A percentile compares a stretch with the other conserved stretches of the same genome.
Conservation (phyloP, 2,113 vertebrate species). For the Bolborhynchus lineola region DNA sequence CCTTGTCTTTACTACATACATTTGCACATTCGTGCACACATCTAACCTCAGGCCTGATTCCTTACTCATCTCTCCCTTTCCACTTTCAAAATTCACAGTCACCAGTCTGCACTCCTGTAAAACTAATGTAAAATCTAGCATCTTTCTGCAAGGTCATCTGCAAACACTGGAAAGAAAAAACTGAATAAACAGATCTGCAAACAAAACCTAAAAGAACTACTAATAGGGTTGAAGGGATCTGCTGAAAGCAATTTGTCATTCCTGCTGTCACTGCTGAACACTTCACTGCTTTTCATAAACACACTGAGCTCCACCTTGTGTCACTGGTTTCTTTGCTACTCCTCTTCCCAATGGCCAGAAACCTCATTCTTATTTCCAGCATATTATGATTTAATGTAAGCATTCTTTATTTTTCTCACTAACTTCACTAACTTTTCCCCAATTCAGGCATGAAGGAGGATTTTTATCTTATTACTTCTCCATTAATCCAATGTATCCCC, state of each 20-base stretch:
- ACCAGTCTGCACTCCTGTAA: background rate
- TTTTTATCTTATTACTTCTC: background rate
- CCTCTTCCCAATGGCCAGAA: background rate
- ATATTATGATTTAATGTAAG: background rate
- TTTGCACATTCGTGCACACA: background rate
- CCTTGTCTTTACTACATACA: background rate
- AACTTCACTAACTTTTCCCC: background rate
- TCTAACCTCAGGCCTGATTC: background rate
- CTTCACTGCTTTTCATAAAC: background rate
- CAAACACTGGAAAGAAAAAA: background rate
- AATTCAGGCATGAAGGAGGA: background rate
- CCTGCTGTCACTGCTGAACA: background rate
- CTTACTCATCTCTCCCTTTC: background rate
- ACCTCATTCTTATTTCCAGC: background rate
- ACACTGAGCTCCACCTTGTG: background rate
- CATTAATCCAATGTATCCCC: background rate
- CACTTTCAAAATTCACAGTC: background rate
- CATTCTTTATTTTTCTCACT: background rate
- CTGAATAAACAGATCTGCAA: fast-evolving
- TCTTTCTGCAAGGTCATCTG: background rate
- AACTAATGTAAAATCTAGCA: background rate
- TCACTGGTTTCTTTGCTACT: background rate
- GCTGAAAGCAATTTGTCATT: background rate
- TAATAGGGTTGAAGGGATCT: background rate
- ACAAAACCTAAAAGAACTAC: background rate